These are phyloP conservation scores for Drosophila quasianomalipes DNA, from an alignment of 2,888 invertebrate species.

Conservation along the genomic window DNA sequence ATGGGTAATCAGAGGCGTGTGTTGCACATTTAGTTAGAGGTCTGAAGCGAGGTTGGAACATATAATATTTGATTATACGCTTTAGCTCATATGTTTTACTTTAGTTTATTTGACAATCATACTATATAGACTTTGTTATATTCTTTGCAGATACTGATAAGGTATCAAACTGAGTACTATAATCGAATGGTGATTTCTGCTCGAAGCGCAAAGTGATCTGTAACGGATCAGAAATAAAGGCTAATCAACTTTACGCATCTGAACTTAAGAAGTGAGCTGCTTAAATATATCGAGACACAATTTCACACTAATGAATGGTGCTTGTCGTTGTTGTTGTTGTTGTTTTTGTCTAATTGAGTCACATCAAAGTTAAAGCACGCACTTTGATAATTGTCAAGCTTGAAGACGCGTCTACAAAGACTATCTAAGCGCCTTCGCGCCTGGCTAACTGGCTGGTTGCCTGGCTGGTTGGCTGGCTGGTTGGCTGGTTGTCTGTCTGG, in stretches of 20 bases:
- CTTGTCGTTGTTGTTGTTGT: conserved; percentile 3
- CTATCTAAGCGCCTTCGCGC: conserved; percentile 25
- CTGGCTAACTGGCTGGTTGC: not conserved
- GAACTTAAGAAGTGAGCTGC: conserved; percentile 25
- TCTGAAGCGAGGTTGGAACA: not conserved
- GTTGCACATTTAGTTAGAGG: not conserved
- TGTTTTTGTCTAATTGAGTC: conserved; percentile 55
- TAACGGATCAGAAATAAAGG: not conserved
- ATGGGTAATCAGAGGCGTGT: conserved; percentile 2
- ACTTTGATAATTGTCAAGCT: conserved; percentile 63
- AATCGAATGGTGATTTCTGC: not conserved
- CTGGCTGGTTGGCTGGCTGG: not conserved
- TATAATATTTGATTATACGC: not conserved
- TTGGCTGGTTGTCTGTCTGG: not conserved
- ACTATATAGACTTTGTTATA: not conserved
- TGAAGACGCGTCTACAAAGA: conserved; percentile 39
- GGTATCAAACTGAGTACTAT: not conserved
- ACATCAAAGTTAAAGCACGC: conserved; percentile 47
- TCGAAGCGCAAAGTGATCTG: not conserved
- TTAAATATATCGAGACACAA: conserved; percentile 27
- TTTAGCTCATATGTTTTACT: too few species aligned
- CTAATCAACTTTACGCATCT: conserved; percentile 33
- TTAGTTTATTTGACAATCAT: too few species aligned
- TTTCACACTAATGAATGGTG: conserved; percentile 18
- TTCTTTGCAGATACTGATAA: not conserved